Base-by-base conservation (phyloP, 2,797 vertebrate species). In the Discoglossus pictus region DNA sequence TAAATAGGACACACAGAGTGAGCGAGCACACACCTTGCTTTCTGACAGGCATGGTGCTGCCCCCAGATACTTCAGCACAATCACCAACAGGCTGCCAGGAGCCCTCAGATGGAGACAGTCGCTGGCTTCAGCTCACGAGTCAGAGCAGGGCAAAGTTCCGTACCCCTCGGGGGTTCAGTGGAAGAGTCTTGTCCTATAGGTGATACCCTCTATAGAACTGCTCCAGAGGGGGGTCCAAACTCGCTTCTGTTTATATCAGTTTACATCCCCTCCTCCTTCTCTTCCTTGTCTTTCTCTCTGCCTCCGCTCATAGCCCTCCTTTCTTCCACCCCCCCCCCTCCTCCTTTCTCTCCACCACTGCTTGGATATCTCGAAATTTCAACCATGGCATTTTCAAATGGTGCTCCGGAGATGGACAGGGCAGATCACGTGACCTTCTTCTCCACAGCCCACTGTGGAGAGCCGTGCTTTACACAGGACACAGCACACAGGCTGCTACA, bases 341-440 rank as follows among this genome's bases (percentile, higher is more conserved):
- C 78, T 76, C 76, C 81, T 69, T 82, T 60, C 69, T 71, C 80
- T 80, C 76, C n/a, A n/a, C 78, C 67, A 67, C 72, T 55, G 69
- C 73, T 80, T 68, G 69, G 80, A 89, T 87, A 91, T 92, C 88
- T 90, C 85, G 95, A 98, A 94, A 93, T 98, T 97, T 94, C 90
- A 88, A 87, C 85, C 93, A 96, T n/a, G n/a, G n/a, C n/a, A n/a
- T n/a, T n/a, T n/a, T n/a, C n/a, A 98, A 93, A 97, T 97, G 94
- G 94, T 93, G 94, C 87, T 91, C 86, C 74, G 65, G 51, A 85
- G 84, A 82, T 78, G 82, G 84, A 83, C 75, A 81, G 83, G 66
- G 38, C 73, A 84, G 74, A 75, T 79, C 92, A 93, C 89, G 90
- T 94, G 92, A 93, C 82, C 75, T n/a, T n/a, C n/a, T n/a, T n/a